Conservation (phyloP, 2,113 vertebrate genomes). For the Fregata magnificens region DNA sequence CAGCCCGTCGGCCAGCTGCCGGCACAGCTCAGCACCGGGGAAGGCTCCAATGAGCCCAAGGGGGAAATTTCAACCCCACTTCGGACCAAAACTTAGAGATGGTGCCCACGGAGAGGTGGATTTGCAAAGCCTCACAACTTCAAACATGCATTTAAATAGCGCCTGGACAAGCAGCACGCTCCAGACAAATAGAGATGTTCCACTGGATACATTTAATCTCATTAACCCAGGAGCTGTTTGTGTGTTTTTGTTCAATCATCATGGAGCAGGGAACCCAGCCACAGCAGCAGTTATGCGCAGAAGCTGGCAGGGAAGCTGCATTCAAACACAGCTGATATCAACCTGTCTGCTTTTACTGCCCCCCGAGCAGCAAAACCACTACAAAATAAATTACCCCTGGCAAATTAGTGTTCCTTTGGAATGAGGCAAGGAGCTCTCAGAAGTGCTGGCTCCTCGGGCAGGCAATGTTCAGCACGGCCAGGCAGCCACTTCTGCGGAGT, state of each 20-base stretch:
- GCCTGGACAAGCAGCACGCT: not conserved
- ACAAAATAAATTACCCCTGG: not conserved
- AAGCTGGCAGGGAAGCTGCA: not conserved
- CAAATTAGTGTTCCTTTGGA: not conserved
- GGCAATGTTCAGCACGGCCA: not conserved
- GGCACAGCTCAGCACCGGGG: fast-evolving
- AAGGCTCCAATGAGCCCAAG: not conserved
- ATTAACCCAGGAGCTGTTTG: not conserved
- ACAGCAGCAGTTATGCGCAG: not conserved
- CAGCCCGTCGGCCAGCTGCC: not conserved
- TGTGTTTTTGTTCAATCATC: fast-evolving
- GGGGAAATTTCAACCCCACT: not conserved
- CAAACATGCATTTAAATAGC: not conserved
- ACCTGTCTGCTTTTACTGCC: not conserved
- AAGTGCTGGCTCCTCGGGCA: not conserved
- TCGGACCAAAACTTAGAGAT: not conserved
- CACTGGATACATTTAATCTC: not conserved
- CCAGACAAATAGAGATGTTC: not conserved
- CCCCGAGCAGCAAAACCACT: not conserved
- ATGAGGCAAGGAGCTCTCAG: not conserved
- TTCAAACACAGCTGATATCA: not conserved
- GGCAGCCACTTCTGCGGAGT: not conserved
- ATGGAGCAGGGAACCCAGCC: not conserved
- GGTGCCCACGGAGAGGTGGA: not conserved
- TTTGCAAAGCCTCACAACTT: not conserved